Evolutionary conservation across 2,797 vertebrate species (phyloP).

Genomic region (Sebastolobus alascanus): DNA sequence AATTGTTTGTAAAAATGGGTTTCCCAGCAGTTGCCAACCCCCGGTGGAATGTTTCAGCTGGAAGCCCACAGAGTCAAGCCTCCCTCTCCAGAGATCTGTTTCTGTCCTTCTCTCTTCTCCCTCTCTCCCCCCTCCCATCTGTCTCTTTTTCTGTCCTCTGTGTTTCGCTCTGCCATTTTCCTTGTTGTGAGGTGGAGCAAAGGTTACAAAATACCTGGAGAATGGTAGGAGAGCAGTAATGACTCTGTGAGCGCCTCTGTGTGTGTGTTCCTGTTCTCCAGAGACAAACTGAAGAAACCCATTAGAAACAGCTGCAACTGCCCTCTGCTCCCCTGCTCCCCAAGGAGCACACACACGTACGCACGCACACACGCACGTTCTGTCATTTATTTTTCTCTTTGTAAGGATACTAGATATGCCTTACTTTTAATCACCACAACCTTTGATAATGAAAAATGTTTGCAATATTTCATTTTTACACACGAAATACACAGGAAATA

Average conservation of each 20-base stretch:
- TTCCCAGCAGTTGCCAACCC: conserved; percentile 30
- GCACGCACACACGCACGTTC: background rate
- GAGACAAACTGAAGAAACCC: conserved; percentile 59
- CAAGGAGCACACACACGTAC: background rate
- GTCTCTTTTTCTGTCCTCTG: conserved; percentile 22
- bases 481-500: background rate
- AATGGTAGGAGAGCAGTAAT: conserved; percentile 58
- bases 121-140: background rate
- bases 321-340: conserved; percentile 34
- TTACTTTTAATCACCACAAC: background rate
- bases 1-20: conserved; percentile 38
- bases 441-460: background rate
- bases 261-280: conserved; percentile 43
- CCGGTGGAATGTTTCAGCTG: conserved; percentile 39
- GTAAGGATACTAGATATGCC: background rate
- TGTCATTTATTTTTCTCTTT: background rate
- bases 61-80: conserved; percentile 33
- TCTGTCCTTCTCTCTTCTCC: conserved; percentile 25
- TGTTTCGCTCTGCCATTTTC: conserved; percentile 54
- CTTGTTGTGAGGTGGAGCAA: conserved; percentile 67
- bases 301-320: conserved; percentile 63
- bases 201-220: conserved; percentile 63
- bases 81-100: conserved; percentile 45
- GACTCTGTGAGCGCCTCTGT: conserved; percentile 40
- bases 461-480: conserved; percentile 1